Conservation (phyloP, 2,113 vertebrate genomes). For the Syngnathus floridae region DNA sequence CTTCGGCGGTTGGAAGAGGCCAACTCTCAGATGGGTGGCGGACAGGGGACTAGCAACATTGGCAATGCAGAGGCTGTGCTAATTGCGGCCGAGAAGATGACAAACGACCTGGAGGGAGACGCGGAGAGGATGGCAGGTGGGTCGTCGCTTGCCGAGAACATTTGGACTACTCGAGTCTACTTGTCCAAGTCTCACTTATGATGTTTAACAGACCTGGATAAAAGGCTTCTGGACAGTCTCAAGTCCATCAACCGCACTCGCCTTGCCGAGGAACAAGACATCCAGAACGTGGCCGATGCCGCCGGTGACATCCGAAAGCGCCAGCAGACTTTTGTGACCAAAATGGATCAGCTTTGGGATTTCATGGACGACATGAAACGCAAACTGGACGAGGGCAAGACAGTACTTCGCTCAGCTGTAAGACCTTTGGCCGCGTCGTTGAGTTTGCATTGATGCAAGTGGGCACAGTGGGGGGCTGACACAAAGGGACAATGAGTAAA, state of each 20-base stretch:
- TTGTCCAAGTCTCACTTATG: neutral
- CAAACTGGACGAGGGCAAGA: conserved; percentile 64
- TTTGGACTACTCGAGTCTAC: neutral
- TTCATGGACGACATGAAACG: conserved; percentile 67
- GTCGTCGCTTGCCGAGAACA: neutral
- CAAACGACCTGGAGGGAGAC: conserved; percentile 67
- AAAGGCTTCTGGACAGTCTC: conserved; percentile 65
- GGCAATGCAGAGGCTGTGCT: conserved; percentile 70
- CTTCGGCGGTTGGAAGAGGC: conserved; percentile 73
- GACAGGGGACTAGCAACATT: neutral
- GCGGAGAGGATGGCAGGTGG: conserved; percentile 51
- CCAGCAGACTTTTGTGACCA: conserved; percentile 58
- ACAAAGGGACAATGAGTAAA: neutral
- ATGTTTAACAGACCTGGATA: conserved; percentile 62
- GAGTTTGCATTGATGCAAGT: neutral
- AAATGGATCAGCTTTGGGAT: conserved; percentile 53
- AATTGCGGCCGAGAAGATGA: conserved; percentile 52
- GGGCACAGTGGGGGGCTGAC: neutral
- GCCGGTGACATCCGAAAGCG: conserved; percentile 41
- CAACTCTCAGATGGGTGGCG: conserved; percentile 36
- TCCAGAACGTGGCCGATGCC: conserved; percentile 59
- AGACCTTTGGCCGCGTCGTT: conserved; percentile 23
- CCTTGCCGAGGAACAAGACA: conserved; percentile 40
- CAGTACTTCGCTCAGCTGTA: conserved; percentile 61
- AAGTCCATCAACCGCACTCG: conserved; percentile 62